Evolutionary conservation across 2,888 invertebrate species (phyloP).

Genomic region (Strigamia maritima): DNA sequence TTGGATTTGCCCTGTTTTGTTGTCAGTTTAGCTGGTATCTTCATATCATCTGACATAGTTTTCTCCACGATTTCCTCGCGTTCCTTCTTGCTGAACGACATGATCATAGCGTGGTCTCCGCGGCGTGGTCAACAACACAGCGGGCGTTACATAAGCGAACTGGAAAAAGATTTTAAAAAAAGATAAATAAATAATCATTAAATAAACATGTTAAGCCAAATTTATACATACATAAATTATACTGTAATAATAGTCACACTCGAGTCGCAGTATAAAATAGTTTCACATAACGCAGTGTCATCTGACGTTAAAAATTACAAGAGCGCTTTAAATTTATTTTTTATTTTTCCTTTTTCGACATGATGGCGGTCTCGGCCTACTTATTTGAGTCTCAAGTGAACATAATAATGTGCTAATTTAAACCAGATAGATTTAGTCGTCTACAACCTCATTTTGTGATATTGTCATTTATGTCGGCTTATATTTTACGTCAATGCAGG

Average conservation of each 20-base stretch:
- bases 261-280: no score
- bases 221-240: no score
- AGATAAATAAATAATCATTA: no score
- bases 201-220: no score
- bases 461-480: not conserved
- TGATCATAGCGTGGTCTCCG: not conserved
- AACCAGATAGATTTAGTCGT: not conserved
- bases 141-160: no score
- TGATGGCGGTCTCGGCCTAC: constrained; percentile 12
- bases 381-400: constrained; percentile 1
- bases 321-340: not conserved
- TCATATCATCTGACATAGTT: no score
- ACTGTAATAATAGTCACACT: no score
- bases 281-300: not conserved
- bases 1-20: not conserved
- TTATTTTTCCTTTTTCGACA: not conserved
- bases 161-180: no score
- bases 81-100: not conserved
- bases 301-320: not conserved
- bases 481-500: not conserved
- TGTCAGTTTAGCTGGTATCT: not conserved
- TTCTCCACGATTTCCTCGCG: not conserved
- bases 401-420: not conserved
- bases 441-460: not conserved
- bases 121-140: no score